These are phyloP conservation scores for Labrus mixtus DNA, from an alignment of 2,113 vertebrate species.

Conservation along the genomic window DNA sequence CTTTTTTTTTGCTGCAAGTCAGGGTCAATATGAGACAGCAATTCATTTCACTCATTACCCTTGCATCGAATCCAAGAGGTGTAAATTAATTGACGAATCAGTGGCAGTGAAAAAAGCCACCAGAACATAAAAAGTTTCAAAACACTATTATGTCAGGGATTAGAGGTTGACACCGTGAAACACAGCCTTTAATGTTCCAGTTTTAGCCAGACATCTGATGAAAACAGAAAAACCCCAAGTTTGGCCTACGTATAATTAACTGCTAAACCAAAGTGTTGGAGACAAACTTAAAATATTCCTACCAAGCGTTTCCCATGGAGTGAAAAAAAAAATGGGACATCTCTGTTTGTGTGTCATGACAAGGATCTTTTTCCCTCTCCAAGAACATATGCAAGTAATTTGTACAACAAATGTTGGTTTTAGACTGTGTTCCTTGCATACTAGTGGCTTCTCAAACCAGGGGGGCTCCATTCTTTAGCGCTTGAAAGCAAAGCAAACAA, in stretches of 20 bases:
- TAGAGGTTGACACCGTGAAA: slow-evolving; percentile 32
- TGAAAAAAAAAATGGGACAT: slow-evolving; percentile 54
- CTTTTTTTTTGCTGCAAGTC: slow-evolving; percentile 2
- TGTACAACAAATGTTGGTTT: slow-evolving; percentile 85
- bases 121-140: not conserved
- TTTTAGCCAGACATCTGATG: slow-evolving; percentile 50
- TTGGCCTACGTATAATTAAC: slow-evolving; percentile 67
- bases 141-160: not conserved
- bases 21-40: slow-evolving; percentile 1
- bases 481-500: slow-evolving; percentile 83
- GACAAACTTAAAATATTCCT: slow-evolving; percentile 54
- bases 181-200: slow-evolving; percentile 32
- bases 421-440: slow-evolving; percentile 77
- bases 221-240: slow-evolving; percentile 69
- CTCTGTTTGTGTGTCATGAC: slow-evolving; percentile 70
- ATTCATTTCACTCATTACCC: slow-evolving; percentile 11
- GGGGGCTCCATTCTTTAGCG: slow-evolving; percentile 74
- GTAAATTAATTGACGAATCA: not conserved
- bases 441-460: slow-evolving; percentile 75
- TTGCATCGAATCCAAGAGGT: not conserved
- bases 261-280: slow-evolving; percentile 62
- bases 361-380: slow-evolving; percentile 62
- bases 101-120: not conserved
- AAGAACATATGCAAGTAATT: slow-evolving; percentile 82
- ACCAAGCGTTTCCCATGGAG: slow-evolving; percentile 49